Base-by-base conservation (phyloP, 2,888 invertebrate genomes). In the Flabesymbios commensalis region DNA sequence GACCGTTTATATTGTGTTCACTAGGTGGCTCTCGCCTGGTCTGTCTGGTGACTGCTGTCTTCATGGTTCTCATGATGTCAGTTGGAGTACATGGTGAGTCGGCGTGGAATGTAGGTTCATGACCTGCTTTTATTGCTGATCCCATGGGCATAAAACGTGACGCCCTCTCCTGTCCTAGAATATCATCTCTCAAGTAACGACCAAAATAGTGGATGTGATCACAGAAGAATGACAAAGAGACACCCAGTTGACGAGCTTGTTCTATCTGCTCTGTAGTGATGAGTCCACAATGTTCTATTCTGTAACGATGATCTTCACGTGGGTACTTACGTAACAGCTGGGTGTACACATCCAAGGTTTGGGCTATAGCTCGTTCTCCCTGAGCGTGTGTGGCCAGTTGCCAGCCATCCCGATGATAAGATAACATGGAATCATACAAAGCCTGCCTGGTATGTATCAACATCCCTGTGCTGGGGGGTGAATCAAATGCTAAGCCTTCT, bases 151-250 rank as follows among this genome's bases (percentile, higher is more conserved):
- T 49, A 19, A 49, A 26, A 22, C 49, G 49, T 14, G 24, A 24
- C 4, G 49, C 49, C 10, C 49, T 24, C 10, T 28, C 29, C 4
- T 24, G 5, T 10, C 49, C 49, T 10, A 49, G 29, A 19, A 49
- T 26, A 10, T 4, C 5, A 49, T 22, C 49, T 14, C 19, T 14
- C 7, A 26, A 19, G 24, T 4, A 4, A 10, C 19, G 10, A 7
- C 49, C 49, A 22, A 7, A 49, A 28, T 26, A 49, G 49, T 49
- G 28, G 29, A 49, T 28, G 19, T 49, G 49, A 10, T 22, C 49
- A 19, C 10, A 4, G 29, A 26, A 49, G 29, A 49, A 49, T 10
- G 28, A 26, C 10, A 10, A 19, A 4, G 49, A 26, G 14, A 49
- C 49, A 19, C 49, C 49, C 29, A 49, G 29, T 14, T 10, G 29